A percentile compares a stretch with the other conserved stretches of the same genome.
These are phyloP conservation scores for Tachuris rubrigastra DNA, from an alignment of 2,113 vertebrate genomes.

Conservation along the genomic window DNA sequence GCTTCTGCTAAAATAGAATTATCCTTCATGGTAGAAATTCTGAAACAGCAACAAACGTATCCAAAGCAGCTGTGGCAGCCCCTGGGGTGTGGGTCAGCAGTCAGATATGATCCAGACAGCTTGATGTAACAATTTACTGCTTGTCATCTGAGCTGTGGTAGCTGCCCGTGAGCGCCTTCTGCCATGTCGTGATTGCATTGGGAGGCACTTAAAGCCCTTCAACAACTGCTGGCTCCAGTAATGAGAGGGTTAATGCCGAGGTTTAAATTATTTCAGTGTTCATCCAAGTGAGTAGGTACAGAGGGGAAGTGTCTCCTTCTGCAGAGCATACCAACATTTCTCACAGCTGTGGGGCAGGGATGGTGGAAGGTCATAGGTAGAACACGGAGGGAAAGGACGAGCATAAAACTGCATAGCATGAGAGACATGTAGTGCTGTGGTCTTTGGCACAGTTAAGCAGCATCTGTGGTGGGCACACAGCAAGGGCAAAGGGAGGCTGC, in stretches of 20 bases:
- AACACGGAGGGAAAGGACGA: background rate
- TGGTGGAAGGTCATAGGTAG: background rate
- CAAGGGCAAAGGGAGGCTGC: background rate
- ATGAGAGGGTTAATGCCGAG: constrained; percentile 14
- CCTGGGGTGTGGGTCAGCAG: constrained; percentile 12
- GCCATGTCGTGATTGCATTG: background rate
- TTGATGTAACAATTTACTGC: background rate
- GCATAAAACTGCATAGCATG: background rate
- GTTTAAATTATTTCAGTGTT: constrained; percentile 22
- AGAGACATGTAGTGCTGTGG: background rate
- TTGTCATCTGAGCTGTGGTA: background rate
- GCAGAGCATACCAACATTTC: background rate
- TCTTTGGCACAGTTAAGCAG: background rate
- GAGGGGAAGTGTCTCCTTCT: constrained; percentile 12
- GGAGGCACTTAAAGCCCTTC: background rate
- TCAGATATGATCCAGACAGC: constrained; percentile 5
- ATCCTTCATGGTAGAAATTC: background rate
- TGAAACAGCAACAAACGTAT: background rate
- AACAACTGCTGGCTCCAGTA: background rate
- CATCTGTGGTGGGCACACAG: background rate
- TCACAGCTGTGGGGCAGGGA: background rate
- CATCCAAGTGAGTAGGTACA: background rate
- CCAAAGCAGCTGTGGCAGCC: constrained; percentile 10
- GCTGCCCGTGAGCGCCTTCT: background rate
- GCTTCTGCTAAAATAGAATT: background rate